phyloP scores from a whole-genome alignment of 2,797 vertebrate genomes.

The Oreortyx pictus region DNA sequence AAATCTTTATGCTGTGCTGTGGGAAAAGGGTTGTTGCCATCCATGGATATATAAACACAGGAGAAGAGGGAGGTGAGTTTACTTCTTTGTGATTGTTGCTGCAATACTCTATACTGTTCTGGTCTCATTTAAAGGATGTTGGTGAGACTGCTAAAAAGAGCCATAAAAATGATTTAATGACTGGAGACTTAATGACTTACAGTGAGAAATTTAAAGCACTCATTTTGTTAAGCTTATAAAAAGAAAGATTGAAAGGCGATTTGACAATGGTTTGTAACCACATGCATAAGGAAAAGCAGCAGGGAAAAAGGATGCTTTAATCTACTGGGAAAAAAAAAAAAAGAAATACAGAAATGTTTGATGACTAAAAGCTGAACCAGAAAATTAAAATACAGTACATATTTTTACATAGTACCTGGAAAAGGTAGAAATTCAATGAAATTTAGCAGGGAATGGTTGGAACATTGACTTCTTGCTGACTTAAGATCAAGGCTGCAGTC shows the following conservation, averaged over 20 bases:
- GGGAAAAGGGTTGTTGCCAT: constrained; percentile 24
- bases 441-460: neutral
- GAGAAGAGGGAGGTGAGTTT: constrained; percentile 8
- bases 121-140: constrained; percentile 37
- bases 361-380: neutral
- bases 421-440: neutral
- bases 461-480: neutral
- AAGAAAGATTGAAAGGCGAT: constrained; percentile 55
- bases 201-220: constrained; percentile 48
- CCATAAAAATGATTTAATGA: constrained; percentile 59
- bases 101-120: neutral
- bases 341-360: neutral
- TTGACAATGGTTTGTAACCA: constrained; percentile 55
- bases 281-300: neutral
- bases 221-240: constrained; percentile 53
- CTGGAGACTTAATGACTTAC: constrained; percentile 37
- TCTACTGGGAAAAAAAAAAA: neutral
- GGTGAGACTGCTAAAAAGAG: neutral
- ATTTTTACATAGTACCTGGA: neutral
- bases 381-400: neutral
- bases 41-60: constrained; percentile 10
- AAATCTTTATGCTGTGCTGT: neutral
- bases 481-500: neutral
- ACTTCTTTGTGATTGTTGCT: constrained; percentile 6
- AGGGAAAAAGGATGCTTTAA: constrained; percentile 50